Percentiles rank a stretch among this genome's conserved stretches.
These are phyloP conservation scores for Meiosimyza platycephala DNA, from an alignment of 2,888 invertebrate genomes.

Conservation along the genomic window DNA sequence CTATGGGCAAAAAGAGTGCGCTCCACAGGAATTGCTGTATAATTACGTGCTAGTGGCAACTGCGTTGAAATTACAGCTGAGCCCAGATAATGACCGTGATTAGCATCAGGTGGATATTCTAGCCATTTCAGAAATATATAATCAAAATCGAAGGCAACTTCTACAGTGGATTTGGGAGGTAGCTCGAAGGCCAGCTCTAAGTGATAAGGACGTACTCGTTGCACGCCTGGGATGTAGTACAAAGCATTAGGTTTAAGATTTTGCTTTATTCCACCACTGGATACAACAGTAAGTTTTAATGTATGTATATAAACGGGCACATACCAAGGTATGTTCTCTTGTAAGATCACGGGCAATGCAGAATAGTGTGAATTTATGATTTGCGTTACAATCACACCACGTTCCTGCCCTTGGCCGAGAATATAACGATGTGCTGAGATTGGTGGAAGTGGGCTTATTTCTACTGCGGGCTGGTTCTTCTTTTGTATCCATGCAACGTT, in stretches of 20 bases:
- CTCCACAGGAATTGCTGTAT: slow-evolving; percentile 79
- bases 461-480: slow-evolving; percentile 59
- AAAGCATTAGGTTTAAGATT: slow-evolving; percentile 70
- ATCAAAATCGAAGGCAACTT: slow-evolving; percentile 90
- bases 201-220: slow-evolving; percentile 86
- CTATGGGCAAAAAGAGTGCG: slow-evolving; percentile 76
- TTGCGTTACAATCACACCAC: slow-evolving; percentile 88
- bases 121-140: slow-evolving; percentile 98
- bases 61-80: slow-evolving; percentile 85
- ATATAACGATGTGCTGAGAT: slow-evolving; percentile 83
- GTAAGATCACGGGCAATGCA: slow-evolving; percentile 79
- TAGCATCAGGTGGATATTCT: slow-evolving; percentile 99
- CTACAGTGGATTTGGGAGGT: slow-evolving; percentile 83
- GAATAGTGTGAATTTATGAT: slow-evolving; percentile 84
- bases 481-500: slow-evolving; percentile 73
- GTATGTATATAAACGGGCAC: slow-evolving; percentile 91
- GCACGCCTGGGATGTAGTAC: slow-evolving; percentile 81
- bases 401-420: slow-evolving; percentile 91
- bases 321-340: slow-evolving; percentile 94
- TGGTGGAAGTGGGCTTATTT: slow-evolving; percentile 73
- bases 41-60: slow-evolving; percentile 83
- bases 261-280: slow-evolving; percentile 1
- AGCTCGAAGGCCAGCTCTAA: slow-evolving; percentile 85
- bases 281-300: slow-evolving; percentile 64
- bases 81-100: slow-evolving; percentile 97